Evolutionary conservation across 2,113 vertebrate species (phyloP).

Genomic region (Ptilonorhynchus violaceus): DNA sequence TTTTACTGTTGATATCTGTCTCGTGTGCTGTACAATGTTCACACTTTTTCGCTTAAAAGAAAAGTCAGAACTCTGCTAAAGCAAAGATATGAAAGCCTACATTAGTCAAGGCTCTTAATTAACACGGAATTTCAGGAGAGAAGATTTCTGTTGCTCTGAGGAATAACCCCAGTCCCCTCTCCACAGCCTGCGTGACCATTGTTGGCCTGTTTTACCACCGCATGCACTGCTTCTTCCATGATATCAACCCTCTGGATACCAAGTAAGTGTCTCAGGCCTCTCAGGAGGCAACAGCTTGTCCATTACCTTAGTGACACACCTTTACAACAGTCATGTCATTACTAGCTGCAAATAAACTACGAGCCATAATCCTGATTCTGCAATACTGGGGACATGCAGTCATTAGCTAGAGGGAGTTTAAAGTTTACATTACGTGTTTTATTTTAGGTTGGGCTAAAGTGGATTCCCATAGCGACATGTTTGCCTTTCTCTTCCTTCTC

Average conservation of each 20-base stretch:
- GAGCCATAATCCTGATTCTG: neutral
- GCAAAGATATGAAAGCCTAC: neutral
- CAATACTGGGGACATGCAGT: neutral
- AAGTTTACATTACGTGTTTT: neutral
- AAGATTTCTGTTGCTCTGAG: neutral
- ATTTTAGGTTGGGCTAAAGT: neutral
- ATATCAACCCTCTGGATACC: conserved; percentile 83
- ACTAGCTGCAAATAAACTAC: neutral
- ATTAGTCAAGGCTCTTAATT: neutral
- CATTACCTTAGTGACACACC: neutral
- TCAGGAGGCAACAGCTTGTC: neutral
- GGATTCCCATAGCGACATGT: neutral
- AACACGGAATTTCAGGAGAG: conserved; percentile 42
- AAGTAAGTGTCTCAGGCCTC: conserved; percentile 73
- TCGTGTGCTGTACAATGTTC: neutral
- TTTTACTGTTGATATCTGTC: neutral
- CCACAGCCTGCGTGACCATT: conserved; percentile 86
- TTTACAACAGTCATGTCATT: neutral
- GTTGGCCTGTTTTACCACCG: conserved; percentile 91
- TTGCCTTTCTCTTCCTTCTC: neutral
- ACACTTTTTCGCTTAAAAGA: neutral
- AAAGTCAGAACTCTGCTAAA: conserved; percentile 12
- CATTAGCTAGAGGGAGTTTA: neutral
- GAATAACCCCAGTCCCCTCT: neutral
- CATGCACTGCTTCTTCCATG: conserved; percentile 83